Evolutionary conservation across 92 coral and sea anemone species (phyloP), one percentile per base, ranked within the genome.

Genomic region (Phenganax stokvisi): DNA sequence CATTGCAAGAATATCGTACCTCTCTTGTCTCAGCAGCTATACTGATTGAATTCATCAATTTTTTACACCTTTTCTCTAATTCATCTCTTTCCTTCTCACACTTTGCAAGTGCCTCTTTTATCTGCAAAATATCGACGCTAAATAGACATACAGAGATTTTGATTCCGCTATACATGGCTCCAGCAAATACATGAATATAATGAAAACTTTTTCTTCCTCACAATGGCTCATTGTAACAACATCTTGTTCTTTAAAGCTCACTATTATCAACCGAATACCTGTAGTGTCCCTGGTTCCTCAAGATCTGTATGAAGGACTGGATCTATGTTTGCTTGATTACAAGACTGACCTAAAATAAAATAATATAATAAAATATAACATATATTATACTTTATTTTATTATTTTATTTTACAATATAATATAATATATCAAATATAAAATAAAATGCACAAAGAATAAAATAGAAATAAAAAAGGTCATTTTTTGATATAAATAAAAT

Each of bases 1-100:
- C 3, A 20, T 2, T 12, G 12, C 2, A 67, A 1, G 12, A 10
- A 31, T 13, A 27, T 25, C 62, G 2, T 1, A 79, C 83, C 83
- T 79, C 83, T n/a, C 72, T 28, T 63, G 92, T 96, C 89, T 84
- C 88, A 0, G 97, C 98, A 0, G 98, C 94, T 6, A 85, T 82
- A 11, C 97, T 92, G 57, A 91, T 90, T 6, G 98, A 91, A 74
- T 94, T 93, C 98, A 94, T 94, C 28, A 94, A 86, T n/a, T 93
- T 89, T 54, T 94, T 94, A 80, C 98, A 94, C 8, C 94, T 74
- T 81, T 89, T 92, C 74, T 94, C 97, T 17, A 87, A 64, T 59
- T 94, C 98, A 0, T 91, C 93, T 52, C 87, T 94, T 70, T 94
- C 98, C 54, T 88, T 83, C 58, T 86, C 86, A 77, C 91, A 90